phyloP scores from a whole-genome alignment of 2,113 vertebrate genomes.

The Procavia capensis region DNA sequence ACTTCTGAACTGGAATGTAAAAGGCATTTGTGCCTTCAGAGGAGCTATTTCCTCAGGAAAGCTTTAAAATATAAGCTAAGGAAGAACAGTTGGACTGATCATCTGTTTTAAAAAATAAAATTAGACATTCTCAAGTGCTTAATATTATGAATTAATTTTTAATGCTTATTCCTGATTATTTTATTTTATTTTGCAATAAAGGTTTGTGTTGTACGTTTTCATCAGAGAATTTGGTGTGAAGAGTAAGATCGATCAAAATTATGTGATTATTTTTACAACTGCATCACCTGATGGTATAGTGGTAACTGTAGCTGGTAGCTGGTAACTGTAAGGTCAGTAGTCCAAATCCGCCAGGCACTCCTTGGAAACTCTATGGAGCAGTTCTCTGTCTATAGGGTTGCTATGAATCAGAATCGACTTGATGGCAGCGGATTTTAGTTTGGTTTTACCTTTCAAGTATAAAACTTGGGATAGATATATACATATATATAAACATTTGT shows the following conservation, averaged over 20 bases:
- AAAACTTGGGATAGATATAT: not conserved
- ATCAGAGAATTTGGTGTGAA: not conserved
- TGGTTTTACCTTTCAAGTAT: slow-evolving; percentile 41
- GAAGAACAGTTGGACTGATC: not conserved
- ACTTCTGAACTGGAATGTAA: slow-evolving; percentile 57
- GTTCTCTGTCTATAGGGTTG: no score
- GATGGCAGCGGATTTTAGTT: no score
- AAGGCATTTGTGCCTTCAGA: slow-evolving; percentile 48
- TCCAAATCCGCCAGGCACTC: no score
- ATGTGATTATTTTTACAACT: slow-evolving; percentile 1
- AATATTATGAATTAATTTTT: slow-evolving; percentile 35
- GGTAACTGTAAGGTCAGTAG: no score
- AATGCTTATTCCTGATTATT: slow-evolving; percentile 2
- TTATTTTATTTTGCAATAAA: slow-evolving; percentile 26
- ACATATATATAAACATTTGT: not conserved
- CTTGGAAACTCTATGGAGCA: no score
- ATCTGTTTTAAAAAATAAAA: not conserved
- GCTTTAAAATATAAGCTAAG: slow-evolving; percentile 19
- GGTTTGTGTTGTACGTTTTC: not conserved
- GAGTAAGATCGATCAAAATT: slow-evolving; percentile 56
- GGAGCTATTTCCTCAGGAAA: slow-evolving; percentile 35
- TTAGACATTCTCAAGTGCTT: not conserved
- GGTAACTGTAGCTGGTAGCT: no score
- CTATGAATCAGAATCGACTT: no score
- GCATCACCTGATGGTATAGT: no score